Base-by-base conservation (phyloP, 2,113 vertebrate species). In the Gambusia holbrooki region DNA sequence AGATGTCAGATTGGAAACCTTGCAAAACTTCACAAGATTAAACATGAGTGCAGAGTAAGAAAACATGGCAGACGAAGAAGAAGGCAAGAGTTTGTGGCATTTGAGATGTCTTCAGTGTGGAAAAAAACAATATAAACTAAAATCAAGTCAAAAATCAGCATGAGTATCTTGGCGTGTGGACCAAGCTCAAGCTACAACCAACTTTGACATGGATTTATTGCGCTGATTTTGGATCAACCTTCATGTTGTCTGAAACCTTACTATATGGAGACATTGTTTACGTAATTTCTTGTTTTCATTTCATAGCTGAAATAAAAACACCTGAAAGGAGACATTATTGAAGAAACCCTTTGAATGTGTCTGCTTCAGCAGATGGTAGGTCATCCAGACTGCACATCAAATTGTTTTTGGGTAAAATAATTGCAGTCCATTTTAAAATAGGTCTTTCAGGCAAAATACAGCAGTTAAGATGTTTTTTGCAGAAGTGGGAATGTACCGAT, bases 321-420 rank as follows among this genome's bases (percentile, higher is more conserved):
- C 10, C 17, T 67, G 19, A 12, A 28, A 27, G 37, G n/a, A 67
- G 65, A 67, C 25, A 27, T 42, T 28, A 27, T 27, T 40, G 64
- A 25, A 66, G 35, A 66, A 40, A n/a, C 19, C 40, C 4, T 6
- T 17, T 66, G 19, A 65, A 37, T 65, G 35, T 6, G 27, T 37
- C 64, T 27, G 35, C 22, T 35, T 27, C 64, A n/a, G 64, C 64
- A 66, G 64, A 66, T 66, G 32, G 64, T 40, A n/a, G 25, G 64
- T 25, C 1, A 10, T 65, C 33, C 10, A 37, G 33, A 35, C 30
- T 29, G 29, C 17, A 63, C 62, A 63, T 32, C 29, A 63, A 32
- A 33, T 35, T 66, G 64, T 66, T 66, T 1, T 13, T 40, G 4
- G 22, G 12, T 12, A 35, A 37, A 13, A 40, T 66, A 40, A 40